phyloP scores from a whole-genome alignment of 2,888 invertebrate species.

The Neoitamus cyanurus region DNA sequence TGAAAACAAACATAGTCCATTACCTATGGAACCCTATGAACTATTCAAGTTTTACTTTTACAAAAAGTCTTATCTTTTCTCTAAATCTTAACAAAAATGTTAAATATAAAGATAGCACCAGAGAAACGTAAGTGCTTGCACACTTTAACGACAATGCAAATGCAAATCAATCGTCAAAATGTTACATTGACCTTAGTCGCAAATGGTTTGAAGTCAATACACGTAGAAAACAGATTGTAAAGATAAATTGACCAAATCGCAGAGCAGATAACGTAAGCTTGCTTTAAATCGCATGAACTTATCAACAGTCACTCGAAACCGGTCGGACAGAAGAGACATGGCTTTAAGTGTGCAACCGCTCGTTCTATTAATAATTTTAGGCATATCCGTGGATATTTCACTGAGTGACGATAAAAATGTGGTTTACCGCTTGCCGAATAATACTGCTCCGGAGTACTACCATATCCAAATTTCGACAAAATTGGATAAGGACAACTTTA shows the following conservation, averaged over 20 bases:
- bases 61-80: too few species aligned
- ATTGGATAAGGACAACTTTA: conserved; percentile 63
- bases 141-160: neutral
- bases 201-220: neutral
- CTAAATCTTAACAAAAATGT: too few species aligned
- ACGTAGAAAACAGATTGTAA: neutral
- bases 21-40: too few species aligned
- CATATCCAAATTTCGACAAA: conserved; percentile 68
- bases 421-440: conserved; percentile 69
- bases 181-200: neutral
- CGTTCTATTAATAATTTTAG: neutral
- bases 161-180: neutral
- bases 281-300: neutral
- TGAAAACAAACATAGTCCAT: too few species aligned
- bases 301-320: neutral
- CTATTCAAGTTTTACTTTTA: too few species aligned
- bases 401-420: conserved; percentile 49
- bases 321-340: neutral
- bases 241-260: neutral
- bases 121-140: too few species aligned
- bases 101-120: too few species aligned
- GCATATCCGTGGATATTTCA: neutral
- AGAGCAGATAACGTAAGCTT: neutral
- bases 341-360: neutral
- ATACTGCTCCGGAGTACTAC: conserved; percentile 69